Conservation (phyloP, 1,140 invertebrate species). For the Monomorium pharaonis region DNA sequence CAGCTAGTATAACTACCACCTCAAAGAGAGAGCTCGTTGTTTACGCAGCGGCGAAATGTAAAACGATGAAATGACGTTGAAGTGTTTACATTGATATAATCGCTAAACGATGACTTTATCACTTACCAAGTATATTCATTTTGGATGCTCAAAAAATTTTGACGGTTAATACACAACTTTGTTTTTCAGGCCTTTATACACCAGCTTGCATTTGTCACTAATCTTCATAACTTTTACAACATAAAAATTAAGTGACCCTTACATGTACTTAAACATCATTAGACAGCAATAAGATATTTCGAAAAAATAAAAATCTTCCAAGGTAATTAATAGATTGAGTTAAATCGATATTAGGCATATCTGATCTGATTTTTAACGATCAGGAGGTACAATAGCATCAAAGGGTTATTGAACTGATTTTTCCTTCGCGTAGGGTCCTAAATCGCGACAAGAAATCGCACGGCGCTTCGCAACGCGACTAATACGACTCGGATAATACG, state of each 20-base stretch:
- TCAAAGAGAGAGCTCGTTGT: background rate
- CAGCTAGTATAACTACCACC: conserved; percentile 32
- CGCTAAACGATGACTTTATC: conserved; percentile 3
- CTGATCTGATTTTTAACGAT: background rate
- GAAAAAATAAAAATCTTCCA: no score
- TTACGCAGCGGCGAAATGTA: conserved; percentile 17
- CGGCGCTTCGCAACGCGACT: conserved; percentile 20
- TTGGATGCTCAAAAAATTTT: background rate
- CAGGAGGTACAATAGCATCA: background rate
- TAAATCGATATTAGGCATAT: background rate
- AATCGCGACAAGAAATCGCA: conserved; percentile 28
- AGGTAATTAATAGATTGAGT: no score
- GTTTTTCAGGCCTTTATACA: no score
- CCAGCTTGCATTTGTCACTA: no score
- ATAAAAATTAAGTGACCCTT: no score
- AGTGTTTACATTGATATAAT: conserved; percentile 34
- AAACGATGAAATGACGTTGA: background rate
- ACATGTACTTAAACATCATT: no score
- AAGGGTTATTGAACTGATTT: background rate
- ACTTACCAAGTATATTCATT: background rate
- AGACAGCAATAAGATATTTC: no score
- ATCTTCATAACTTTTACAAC: no score
- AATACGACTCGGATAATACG: conserved; percentile 15
- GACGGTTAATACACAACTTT: no score
- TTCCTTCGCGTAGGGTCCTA: conserved; percentile 3